These are phyloP conservation scores for Epinephelus malabaricus DNA, from an alignment of 2,797 vertebrate species.

Conservation along the genomic window DNA sequence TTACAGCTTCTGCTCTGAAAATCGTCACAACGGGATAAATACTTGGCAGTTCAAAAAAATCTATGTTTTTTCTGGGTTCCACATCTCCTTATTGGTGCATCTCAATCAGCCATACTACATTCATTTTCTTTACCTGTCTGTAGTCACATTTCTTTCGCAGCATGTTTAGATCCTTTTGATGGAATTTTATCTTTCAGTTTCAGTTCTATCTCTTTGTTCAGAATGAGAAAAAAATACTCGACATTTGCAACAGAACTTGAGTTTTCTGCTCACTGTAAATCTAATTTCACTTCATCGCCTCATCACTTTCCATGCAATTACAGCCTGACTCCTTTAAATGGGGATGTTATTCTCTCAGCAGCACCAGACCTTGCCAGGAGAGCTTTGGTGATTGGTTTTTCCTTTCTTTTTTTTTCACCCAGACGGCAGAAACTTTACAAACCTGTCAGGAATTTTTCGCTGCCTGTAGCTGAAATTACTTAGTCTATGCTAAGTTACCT, in stretches of 20 bases:
- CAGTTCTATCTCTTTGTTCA: neutral
- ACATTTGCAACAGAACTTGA: neutral
- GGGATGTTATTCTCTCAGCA: slow-evolving; percentile 4
- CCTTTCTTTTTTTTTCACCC: neutral
- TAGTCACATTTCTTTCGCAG: neutral
- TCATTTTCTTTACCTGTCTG: neutral
- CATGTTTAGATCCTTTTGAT: neutral
- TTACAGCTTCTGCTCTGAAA: slow-evolving; percentile 51
- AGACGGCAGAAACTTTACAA: slow-evolving; percentile 15
- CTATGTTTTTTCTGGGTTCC: neutral
- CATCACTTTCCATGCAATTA: slow-evolving; percentile 15
- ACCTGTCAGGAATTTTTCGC: neutral
- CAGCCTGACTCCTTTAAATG: slow-evolving; percentile 16
- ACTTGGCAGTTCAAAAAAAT: neutral
- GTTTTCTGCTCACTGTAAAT: neutral
- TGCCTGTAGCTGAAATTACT: slow-evolving; percentile 7
- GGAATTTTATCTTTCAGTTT: neutral
- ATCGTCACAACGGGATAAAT: slow-evolving; percentile 16
- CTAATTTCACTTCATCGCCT: slow-evolving; percentile 27
- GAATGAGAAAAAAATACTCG: neutral
- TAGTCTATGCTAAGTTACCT: neutral
- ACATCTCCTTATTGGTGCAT: neutral
- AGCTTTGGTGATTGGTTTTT: slow-evolving; percentile 12
- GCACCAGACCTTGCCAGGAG: neutral
- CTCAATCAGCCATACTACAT: neutral